Conservation (phyloP, 2,113 vertebrate genomes). For the Dasyprocta punctata region DNA sequence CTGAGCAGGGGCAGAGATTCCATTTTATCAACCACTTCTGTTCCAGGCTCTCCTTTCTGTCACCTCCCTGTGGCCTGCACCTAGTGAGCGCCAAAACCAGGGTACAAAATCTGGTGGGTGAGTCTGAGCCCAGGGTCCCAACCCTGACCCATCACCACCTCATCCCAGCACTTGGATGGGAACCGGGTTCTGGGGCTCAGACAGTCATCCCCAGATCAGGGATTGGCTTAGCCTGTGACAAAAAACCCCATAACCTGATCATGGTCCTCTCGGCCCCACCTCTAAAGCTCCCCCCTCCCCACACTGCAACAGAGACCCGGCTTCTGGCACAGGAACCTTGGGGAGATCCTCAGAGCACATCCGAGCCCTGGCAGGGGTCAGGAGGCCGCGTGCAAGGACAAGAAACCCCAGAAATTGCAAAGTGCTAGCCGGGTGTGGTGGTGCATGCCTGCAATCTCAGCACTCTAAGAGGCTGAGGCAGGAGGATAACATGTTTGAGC, state of each 20-base stretch:
- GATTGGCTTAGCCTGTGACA: not conserved
- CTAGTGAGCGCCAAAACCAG: not conserved
- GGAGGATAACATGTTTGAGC: not conserved
- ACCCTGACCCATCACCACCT: not conserved
- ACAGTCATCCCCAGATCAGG: no score
- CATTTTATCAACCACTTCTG: not conserved
- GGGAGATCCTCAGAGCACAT: not conserved
- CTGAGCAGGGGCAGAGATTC: not conserved
- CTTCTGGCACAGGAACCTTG: not conserved
- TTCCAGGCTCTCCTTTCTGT: not conserved
- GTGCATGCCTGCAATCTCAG: not conserved
- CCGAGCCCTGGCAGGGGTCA: not conserved
- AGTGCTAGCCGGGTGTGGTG: not conserved
- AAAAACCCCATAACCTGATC: not conserved
- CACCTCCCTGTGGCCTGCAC: not conserved
- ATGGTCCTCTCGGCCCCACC: not conserved
- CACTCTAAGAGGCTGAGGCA: not conserved
- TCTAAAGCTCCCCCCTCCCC: no score
- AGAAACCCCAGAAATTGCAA: not conserved
- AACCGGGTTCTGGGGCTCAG: not conserved
- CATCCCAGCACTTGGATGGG: not conserved
- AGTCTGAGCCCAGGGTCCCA: not conserved
- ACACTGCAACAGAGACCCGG: not conserved
- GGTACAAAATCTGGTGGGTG: not conserved
- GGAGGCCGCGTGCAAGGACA: no score